These are phyloP conservation scores for Pipa parva DNA, from an alignment of 2,113 vertebrate genomes.

Conservation along the genomic window DNA sequence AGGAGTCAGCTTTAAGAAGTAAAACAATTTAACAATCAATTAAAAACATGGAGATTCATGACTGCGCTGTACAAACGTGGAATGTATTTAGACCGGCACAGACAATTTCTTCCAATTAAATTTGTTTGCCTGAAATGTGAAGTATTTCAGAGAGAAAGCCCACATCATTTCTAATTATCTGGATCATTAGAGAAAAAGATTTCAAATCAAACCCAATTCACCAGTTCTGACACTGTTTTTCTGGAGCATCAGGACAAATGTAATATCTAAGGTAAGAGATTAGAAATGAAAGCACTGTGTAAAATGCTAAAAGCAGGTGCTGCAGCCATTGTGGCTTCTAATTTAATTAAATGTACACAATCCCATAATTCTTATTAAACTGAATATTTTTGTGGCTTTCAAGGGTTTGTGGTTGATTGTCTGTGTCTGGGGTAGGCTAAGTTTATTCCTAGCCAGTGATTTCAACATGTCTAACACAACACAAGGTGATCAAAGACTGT, in stretches of 20 bases:
- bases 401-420: too few species aligned
- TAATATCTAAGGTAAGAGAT: not conserved
- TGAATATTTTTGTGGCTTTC: too few species aligned
- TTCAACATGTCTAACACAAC: too few species aligned
- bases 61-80: too few species aligned
- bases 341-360: too few species aligned
- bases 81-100: not conserved
- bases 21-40: constrained; percentile 17
- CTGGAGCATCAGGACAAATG: not conserved
- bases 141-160: not conserved
- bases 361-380: too few species aligned
- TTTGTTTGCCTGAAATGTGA: not conserved
- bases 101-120: not conserved
- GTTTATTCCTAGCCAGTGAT: too few species aligned
- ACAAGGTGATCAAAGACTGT: too few species aligned
- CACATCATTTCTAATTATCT: not conserved
- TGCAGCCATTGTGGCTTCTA: too few species aligned
- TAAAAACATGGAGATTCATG: not conserved
- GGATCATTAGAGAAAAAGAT: not conserved
- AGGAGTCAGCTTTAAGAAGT: constrained; percentile 1
- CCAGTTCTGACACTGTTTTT: not conserved
- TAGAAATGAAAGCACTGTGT: not conserved
- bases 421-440: too few species aligned
- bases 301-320: not conserved
- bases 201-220: not conserved